A percentile compares a stretch with the other conserved stretches of the same genome.
phyloP scores from a whole-genome alignment of 2,797 vertebrate genomes.

The Alcedo atthis region DNA sequence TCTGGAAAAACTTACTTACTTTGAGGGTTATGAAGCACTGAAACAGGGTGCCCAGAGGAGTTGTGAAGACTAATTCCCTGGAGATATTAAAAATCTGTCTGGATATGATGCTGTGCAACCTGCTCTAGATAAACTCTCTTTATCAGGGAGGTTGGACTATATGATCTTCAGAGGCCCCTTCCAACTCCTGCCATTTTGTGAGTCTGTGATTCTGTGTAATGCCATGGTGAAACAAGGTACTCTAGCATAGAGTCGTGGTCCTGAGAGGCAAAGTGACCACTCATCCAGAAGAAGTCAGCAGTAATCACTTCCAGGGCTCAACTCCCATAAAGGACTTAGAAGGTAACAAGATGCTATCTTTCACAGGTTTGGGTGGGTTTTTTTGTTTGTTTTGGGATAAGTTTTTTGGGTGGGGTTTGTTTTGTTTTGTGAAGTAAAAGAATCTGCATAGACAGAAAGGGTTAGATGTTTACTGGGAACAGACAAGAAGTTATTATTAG shows the following conservation, averaged over 20 bases:
- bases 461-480: not conserved
- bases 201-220: not conserved
- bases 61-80: too few relatives aligned
- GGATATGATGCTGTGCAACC: too few relatives aligned
- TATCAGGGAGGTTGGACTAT: too few relatives aligned
- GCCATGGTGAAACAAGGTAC: not conserved
- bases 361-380: not conserved
- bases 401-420: too few relatives aligned
- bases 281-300: not conserved
- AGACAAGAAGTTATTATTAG: not conserved
- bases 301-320: not conserved
- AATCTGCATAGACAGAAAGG: not conserved
- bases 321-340: not conserved
- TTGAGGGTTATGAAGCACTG: too few relatives aligned
- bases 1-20: too few relatives aligned
- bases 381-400: too few relatives aligned
- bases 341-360: not conserved
- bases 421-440: not conserved
- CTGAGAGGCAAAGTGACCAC: not conserved
- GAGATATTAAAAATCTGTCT: too few relatives aligned
- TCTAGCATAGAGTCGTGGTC: rapidly evolving
- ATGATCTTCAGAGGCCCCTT: not conserved
- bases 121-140: too few relatives aligned
- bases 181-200: not conserved
- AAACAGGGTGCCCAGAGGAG: too few relatives aligned